These are phyloP conservation scores for Bombus balteatus DNA, from an alignment of 1,140 invertebrate species.

Conservation along the genomic window DNA sequence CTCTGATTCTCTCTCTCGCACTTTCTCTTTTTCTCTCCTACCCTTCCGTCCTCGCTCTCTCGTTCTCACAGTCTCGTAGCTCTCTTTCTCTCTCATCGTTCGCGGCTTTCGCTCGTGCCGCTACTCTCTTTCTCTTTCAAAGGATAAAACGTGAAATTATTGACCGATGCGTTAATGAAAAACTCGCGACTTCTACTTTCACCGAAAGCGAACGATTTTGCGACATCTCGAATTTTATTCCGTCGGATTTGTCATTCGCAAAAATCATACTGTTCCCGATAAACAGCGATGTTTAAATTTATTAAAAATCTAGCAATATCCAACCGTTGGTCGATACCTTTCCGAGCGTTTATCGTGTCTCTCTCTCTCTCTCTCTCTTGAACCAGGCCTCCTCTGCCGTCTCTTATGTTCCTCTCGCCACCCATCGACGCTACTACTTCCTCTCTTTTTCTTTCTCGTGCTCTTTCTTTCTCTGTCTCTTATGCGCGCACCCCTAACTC, in stretches of 20 bases:
- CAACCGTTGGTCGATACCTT: slow-evolving; percentile 49
- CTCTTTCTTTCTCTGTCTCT: slow-evolving; percentile 55
- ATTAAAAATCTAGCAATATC: background rate
- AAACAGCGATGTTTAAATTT: background rate
- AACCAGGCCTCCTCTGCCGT: slow-evolving; percentile 8
- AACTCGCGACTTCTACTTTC: background rate
- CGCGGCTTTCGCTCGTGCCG: slow-evolving; percentile 57
- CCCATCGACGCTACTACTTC: slow-evolving; percentile 7
- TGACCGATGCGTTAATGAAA: slow-evolving; percentile 34
- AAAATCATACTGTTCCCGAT: background rate
- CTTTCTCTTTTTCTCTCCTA: slow-evolving; percentile 39
- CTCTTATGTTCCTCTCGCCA: background rate
- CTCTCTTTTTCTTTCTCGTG: slow-evolving; percentile 32
- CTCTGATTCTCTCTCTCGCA: slow-evolving; percentile 47
- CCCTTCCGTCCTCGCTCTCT: slow-evolving; percentile 35
- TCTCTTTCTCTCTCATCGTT: slow-evolving; percentile 51
- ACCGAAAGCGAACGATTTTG: background rate
- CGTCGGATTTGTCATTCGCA: too few species aligned
- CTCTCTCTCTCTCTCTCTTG: slow-evolving; percentile 35
- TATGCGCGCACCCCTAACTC: slow-evolving; percentile 55
- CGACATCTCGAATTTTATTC: background rate
- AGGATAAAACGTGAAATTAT: slow-evolving; percentile 46
- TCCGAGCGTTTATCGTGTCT: slow-evolving; percentile 11
- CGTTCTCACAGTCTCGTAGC: slow-evolving; percentile 19
- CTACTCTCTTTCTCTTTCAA: slow-evolving; percentile 41